Percentiles rank a stretch among this genome's conserved stretches.
These are phyloP conservation scores for Polypedilum pembai DNA, from an alignment of 1,140 invertebrate genomes.

Conservation along the genomic window DNA sequence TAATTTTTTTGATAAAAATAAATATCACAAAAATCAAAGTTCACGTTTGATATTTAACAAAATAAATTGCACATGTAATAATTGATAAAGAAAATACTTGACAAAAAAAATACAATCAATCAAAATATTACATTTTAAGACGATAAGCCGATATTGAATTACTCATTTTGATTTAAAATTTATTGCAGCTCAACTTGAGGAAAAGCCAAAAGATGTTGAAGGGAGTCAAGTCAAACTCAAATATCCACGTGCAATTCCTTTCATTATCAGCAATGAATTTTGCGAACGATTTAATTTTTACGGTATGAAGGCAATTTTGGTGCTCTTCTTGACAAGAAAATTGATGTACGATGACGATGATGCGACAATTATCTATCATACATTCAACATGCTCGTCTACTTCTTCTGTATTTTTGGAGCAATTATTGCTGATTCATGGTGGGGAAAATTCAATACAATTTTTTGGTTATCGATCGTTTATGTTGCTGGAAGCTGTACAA, in stretches of 20 bases:
- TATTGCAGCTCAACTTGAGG: background rate
- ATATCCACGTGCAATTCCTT: slow-evolving; percentile 85
- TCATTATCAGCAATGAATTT: slow-evolving; percentile 92
- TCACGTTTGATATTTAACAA: no score
- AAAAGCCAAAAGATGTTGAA: background rate
- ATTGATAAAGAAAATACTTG: no score
- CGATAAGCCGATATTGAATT: background rate
- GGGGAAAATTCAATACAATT: slow-evolving; percentile 78
- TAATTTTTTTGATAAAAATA: no score
- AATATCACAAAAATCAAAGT: no score
- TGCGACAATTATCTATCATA: slow-evolving; percentile 75
- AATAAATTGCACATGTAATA: no score
- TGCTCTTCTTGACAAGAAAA: slow-evolving; percentile 66
- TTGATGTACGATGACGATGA: slow-evolving; percentile 56
- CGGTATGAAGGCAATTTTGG: slow-evolving; percentile 87
- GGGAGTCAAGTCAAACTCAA: slow-evolving; percentile 52
- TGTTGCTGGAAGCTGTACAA: slow-evolving; percentile 56
- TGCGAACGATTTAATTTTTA: slow-evolving; percentile 95
- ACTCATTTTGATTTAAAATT: background rate
- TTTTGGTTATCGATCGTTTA: slow-evolving; percentile 67
- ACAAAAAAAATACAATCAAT: no score
- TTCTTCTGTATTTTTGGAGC: slow-evolving; percentile 82
- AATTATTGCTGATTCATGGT: slow-evolving; percentile 75
- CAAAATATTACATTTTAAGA: no score
- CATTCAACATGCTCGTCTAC: slow-evolving; percentile 76